Base-by-base conservation (phyloP, 2,113 vertebrate species). In the Herpetotheres cachinnans region DNA sequence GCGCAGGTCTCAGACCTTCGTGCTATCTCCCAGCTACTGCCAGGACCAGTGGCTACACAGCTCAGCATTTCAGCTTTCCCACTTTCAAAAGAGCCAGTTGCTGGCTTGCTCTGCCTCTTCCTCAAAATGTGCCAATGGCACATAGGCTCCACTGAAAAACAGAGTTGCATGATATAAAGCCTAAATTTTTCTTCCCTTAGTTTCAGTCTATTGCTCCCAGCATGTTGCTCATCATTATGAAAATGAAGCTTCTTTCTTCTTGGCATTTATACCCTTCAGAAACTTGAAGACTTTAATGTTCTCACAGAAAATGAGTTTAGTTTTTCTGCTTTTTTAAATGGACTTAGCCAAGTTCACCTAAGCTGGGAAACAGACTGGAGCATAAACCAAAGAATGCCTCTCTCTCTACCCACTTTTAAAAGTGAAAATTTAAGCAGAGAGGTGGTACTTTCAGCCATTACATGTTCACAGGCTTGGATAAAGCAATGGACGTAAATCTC, bases 171-270 rank as follows among this genome's bases (percentile, higher is more conserved):
- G 1, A 79, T 17, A 50, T 14, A 59, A 67, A 89, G 40, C 30
- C 56, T 79, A 79, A 40, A 44, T 85, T 95, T 94, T 78, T 76
- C 58, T 78, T 82, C 44, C 26, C 7, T 82, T 71, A 67, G 78
- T 91, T 91, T 94, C 74, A 92, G 13, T 56, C 94, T 84, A 65
- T 50, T 95, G n/a, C 59, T 86, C 71, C 27, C 77, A 81, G 89
- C 77, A 78, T 59, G 72, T 58, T 94, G 22, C 47, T 90, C 61
- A 55, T 89, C 69, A 46, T 87, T 82, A 92, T 79, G 72, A 78
- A 95, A 92, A 86, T 13, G 17, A 95, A 92, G 25, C 26, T 29
- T 79, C 32, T 17, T 36, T 69, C 65, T 78, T 69, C 69, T 74
- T 79, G 61, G 83, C 56, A 66, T 86, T 94, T 87, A 90, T 34